Conservation (phyloP, 2,113 vertebrate genomes). For the Euleptes europaea region DNA sequence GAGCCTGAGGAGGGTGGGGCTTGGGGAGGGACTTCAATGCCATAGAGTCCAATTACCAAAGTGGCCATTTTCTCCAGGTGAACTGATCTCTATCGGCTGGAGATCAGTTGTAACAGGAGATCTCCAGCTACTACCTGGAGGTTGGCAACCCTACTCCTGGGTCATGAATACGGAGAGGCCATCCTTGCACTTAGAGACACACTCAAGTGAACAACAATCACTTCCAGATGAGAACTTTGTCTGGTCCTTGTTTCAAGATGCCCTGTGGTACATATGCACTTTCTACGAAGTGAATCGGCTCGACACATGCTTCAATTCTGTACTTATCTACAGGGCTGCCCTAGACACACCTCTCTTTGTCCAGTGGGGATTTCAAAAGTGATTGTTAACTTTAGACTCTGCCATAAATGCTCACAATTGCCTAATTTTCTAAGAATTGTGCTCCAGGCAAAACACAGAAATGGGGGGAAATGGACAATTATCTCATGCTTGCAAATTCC, state of each 20-base stretch:
- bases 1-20: no score
- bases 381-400: neutral
- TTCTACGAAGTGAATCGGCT: no score
- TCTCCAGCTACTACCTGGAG: no score
- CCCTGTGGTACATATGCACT: neutral
- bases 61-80: no score
- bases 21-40: no score
- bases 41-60: no score
- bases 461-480: neutral
- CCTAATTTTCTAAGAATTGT: neutral
- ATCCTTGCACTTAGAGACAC: neutral
- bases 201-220: neutral
- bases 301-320: neutral
- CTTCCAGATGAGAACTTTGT: neutral
- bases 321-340: neutral
- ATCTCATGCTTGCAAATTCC: neutral
- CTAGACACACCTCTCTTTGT: neutral
- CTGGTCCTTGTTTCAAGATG: neutral
- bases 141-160: no score
- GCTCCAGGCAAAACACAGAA: neutral
- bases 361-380: neutral
- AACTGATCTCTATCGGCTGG: no score
- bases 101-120: no score
- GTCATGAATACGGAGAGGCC: neutral
- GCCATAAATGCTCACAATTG: neutral